These are phyloP conservation scores for Drosophila burlai DNA, from an alignment of 1,140 invertebrate species.

Conservation along the genomic window DNA sequence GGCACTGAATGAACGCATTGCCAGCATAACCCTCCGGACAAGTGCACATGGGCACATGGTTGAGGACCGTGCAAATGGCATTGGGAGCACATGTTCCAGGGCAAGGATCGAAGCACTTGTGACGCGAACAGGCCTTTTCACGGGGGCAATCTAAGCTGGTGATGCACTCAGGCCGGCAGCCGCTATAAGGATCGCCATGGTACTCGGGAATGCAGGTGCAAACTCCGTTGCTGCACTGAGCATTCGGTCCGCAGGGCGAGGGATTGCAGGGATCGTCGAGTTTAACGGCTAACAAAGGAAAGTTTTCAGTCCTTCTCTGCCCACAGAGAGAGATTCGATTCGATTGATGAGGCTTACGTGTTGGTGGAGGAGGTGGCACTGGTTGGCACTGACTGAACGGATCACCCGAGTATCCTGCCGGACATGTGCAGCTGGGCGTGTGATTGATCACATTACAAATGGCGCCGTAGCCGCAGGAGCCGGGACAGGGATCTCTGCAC, in stretches of 20 bases:
- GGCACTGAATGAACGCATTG: conserved; percentile 87
- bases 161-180: conserved; percentile 93
- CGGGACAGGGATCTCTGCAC: conserved; percentile 90
- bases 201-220: conserved; percentile 92
- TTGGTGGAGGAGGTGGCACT: conserved; percentile 85
- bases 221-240: conserved; percentile 89
- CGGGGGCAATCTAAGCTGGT: conserved; percentile 92
- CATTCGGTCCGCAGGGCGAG: conserved; percentile 91
- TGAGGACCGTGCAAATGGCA: conserved; percentile 90
- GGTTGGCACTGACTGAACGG: conserved; percentile 88
- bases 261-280: conserved; percentile 87
- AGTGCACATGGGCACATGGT: conserved; percentile 91
- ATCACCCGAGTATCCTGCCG: conserved; percentile 89
- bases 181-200: conserved; percentile 93
- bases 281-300: conserved; percentile 78
- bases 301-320: conserved; percentile 86
- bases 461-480: conserved; percentile 89
- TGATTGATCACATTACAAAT: conserved; percentile 90
- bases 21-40: conserved; percentile 91
- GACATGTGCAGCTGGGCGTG: conserved; percentile 89
- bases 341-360: conserved; percentile 61
- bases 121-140: conserved; percentile 90
- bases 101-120: conserved; percentile 93
- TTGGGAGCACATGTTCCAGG: conserved; percentile 91
- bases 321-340: conserved; percentile 26